Base-by-base conservation (phyloP, 2,113 vertebrate species). In the Gila orcuttii region DNA sequence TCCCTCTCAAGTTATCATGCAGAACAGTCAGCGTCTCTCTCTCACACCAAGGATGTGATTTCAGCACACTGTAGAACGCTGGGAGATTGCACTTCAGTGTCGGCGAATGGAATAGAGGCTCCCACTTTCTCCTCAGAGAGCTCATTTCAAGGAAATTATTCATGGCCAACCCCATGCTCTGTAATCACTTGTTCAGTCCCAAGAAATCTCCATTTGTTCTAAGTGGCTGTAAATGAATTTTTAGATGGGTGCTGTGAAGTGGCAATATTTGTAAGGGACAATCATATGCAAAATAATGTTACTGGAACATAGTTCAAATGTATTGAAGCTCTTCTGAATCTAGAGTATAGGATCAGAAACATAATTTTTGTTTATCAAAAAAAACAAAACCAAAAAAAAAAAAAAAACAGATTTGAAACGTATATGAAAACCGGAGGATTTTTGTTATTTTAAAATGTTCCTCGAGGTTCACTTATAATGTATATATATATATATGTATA, bases 121-220 rank as follows among this genome's bases (percentile, higher is more conserved):
- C 68, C 59, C 82, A 45, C 55, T 79, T 45, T 85, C 80, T 85
- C 36, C 55, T 64, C 47, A 28, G 47, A 59, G 64, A 82, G 57
- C 82, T 90, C 50, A 90, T 89, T 90, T 86, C 77, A 90, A 33
- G 33, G 71, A 89, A 86, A 92, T 92, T 88, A 91, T 91, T 90
- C 90, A 91, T 91, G 87, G 88, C 84, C 47, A 45, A 64, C 9
- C 59, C 88, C 59, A 77, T 89, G 71, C 85, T 78, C 90, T 79
- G 84, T 87, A 81, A 91, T 91, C 82, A 87, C 85, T 89, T 69
- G 69, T 87, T 76, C 88, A 69, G 86, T 88, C 62, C 82, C 84
- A 62, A 66, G 10, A 83, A 90, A 82, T 90, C 85, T 86, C 84
- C 77, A 89, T 88, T 87, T 86, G 85, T 86, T 88, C 62, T 86